These are phyloP conservation scores for Eremobia ochroleuca DNA, from an alignment of 2,888 invertebrate species.

Conservation along the genomic window DNA sequence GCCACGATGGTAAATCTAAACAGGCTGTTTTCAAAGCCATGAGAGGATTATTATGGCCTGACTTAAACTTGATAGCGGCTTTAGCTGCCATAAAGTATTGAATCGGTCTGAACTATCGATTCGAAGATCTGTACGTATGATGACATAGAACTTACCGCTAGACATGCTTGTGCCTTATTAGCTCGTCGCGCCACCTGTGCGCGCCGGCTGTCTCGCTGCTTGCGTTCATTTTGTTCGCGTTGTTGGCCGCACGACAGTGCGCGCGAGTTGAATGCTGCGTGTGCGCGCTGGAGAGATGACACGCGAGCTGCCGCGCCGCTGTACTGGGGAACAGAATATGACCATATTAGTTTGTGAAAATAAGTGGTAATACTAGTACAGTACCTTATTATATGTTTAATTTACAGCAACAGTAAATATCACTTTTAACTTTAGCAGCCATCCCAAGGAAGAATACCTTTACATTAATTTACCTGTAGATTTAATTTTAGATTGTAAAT, in stretches of 20 bases:
- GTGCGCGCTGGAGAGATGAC: slow-evolving; percentile 64
- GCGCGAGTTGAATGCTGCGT: slow-evolving; percentile 39
- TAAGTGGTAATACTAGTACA: too few relatives aligned
- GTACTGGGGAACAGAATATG: slow-evolving; percentile 61
- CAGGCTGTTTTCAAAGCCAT: not conserved
- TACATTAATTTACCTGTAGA: not conserved
- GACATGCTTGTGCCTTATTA: slow-evolving; percentile 10
- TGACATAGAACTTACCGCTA: slow-evolving; percentile 22
- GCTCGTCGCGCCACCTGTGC: slow-evolving; percentile 8
- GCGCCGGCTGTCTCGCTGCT: not conserved
- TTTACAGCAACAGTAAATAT: not conserved
- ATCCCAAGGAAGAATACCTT: not conserved
- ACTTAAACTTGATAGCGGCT: too few relatives aligned
- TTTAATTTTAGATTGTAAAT: not conserved
- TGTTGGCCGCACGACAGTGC: not conserved
- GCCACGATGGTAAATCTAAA: not conserved
- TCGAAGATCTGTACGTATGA: not conserved
- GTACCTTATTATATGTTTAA: not conserved
- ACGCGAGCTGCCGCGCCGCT: slow-evolving; percentile 69
- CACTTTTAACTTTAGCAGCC: not conserved
- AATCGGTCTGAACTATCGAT: not conserved
- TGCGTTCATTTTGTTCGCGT: slow-evolving; percentile 15
- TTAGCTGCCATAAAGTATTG: too few relatives aligned
- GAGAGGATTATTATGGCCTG: not conserved
- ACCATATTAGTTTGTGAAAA: not conserved